Evolutionary conservation across 2,797 vertebrate species (phyloP).

Genomic region (Hypotaenidia philippensis): DNA sequence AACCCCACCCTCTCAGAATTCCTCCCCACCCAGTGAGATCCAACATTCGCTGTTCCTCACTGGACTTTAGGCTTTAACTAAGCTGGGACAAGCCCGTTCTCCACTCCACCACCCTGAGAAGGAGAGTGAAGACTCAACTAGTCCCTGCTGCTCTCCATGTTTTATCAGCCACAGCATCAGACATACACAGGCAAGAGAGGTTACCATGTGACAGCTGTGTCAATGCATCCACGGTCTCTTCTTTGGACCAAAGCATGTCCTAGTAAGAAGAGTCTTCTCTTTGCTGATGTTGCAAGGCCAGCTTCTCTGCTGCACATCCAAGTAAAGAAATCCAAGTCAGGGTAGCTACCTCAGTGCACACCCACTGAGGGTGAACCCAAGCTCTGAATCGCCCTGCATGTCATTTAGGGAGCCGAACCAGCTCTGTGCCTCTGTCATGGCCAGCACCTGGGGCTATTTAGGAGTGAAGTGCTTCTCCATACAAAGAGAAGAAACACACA

Average conservation of each 20-base stretch:
- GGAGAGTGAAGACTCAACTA: neutral
- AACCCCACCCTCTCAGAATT: neutral
- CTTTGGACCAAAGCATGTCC: neutral
- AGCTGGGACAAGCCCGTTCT: neutral
- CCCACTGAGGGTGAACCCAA: neutral
- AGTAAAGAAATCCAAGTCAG: neutral
- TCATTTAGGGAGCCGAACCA: neutral
- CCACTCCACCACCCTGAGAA: neutral
- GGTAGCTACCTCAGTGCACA: neutral
- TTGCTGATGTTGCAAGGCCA: neutral
- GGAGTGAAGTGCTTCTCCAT: conserved; percentile 2
- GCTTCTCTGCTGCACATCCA: neutral
- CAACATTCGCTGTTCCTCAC: neutral
- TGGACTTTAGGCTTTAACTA: neutral
- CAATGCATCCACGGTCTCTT: neutral
- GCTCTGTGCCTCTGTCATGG: neutral
- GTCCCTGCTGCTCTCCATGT: neutral
- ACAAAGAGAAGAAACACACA: neutral
- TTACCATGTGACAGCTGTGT: neutral
- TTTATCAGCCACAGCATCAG: neutral
- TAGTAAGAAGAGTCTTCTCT: neutral
- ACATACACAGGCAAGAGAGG: neutral
- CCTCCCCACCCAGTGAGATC: neutral
- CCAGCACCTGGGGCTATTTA: conserved; percentile 9
- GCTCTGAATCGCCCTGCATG: neutral